Base-by-base conservation (phyloP, 2,797 vertebrate genomes). In the Rhodeus uyekii region DNA sequence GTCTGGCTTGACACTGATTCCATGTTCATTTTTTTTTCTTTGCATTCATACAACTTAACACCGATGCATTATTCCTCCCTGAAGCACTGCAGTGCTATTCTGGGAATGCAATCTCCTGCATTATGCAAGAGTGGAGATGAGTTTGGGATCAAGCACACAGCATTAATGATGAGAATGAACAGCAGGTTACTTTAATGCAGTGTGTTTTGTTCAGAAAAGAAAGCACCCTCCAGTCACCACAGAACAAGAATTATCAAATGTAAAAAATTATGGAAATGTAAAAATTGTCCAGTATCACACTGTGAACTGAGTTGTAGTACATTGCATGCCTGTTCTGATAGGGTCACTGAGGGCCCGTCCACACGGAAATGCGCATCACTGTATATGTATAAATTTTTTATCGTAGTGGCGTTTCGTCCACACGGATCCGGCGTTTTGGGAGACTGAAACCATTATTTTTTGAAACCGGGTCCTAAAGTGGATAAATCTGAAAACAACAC, bases 81-180 rank as follows among this genome's bases (percentile, higher is more conserved):
- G 3, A 19, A 82, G 84, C 67, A 18, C 5, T 8, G 67, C 32
- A 55, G 48, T 3, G 5, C 68, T 85, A 82, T 82, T 85, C 60
- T 65, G 19, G 69, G 75, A 58, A 64, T 46, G 36, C 7, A 27
- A 44, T 65, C 42, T 38, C 34, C 61, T 78, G 68, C 80, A 85
- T 82, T 78, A 85, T 85, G 75, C 53, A 82, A 81, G 58, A 61
- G 44, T 39, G 18, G 34, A 39, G 50, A 76, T 64, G 74, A 32
- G 55, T 60, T n/a, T 71, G 12, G 53, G 44, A 42, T 58, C 69
- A 22, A 42, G 29, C 44, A 42, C 76, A 55, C 46, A 75, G 60
- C 68, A 67, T 74, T 55, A 65, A 78, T 58, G 67, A 67, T 67
- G 46, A 75, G 55, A 53, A 36, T 36, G 58, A 60, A 58, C 76